Base-by-base conservation (phyloP, 2,797 vertebrate species). In the Perodicticus potto region DNA sequence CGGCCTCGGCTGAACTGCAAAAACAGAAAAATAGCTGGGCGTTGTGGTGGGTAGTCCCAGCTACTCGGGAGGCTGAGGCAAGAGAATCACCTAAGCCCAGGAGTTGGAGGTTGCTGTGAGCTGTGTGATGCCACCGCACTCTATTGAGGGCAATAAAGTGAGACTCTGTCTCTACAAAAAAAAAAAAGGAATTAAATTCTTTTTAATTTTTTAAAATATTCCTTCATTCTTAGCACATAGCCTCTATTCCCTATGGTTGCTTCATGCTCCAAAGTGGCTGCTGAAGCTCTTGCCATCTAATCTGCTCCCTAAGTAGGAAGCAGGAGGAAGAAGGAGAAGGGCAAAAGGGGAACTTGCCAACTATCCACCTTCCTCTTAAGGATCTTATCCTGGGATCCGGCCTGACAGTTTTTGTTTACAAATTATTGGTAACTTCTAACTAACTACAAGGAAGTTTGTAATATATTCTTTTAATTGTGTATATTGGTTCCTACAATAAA, bases 251-350 rank as follows among this genome's bases (percentile, higher is more conserved):
- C 49, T 32, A 67, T 29, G 45, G 40, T 37, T 86, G 34, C 85
- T 84, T 92, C n/a, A 3, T 65, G 87, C 37, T 53, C 53, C 83
- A 43, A 23, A 8, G 40, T 78, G 80, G 84, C 73, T 91, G 77
- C 92, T 81, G 76, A 57, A 65, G 93, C n/a, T 40, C 93, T 61
- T 94, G 94, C 86, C 49, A 9, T 83, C 57, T 85, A 89, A 69
- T 19, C 83, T 49, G 23, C 55, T 90, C 2, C n/a, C 74, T 13
- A 72, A 86, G 63, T 76, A 65, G 65, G 65, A 86, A 55, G 80
- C 67, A 83, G 61, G 37, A 67, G 43, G 61, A 72, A n/a, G 65
- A 81, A 55, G 73, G 82, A 91, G 12, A 49, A 45, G 81, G 63
- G n/a, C 19, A 53, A 65, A 81, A 65, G 65, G 27, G 32, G 32